Evolutionary conservation across 2,888 invertebrate species (phyloP), one percentile per base, ranked within the genome.

Genomic region (Suillia variegata): DNA sequence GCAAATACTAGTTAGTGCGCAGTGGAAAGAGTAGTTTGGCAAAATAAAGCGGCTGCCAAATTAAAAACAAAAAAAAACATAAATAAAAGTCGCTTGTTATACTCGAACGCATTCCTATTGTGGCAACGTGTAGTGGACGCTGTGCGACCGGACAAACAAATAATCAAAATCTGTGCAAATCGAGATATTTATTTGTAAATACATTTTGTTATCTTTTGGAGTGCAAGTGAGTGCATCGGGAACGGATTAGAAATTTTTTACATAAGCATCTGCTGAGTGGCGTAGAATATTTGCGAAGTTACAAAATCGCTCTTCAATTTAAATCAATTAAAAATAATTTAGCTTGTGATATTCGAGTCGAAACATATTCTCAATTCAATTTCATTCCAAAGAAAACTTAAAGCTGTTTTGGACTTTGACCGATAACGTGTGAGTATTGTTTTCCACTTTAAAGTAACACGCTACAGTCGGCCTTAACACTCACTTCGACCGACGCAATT

Each of bases 351-450:
- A 4, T 4, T 13, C 15, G 12, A n/a, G n/a, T 38, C 4, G 38
- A 38, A n/a, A n/a, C n/a, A n/a, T n/a, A n/a, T n/a, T n/a, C n/a
- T n/a, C n/a, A n/a, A n/a, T n/a, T n/a, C n/a, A n/a, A n/a, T n/a
- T n/a, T n/a, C n/a, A n/a, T n/a, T n/a, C n/a, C n/a, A n/a, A n/a
- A n/a, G n/a, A n/a, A n/a, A n/a, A n/a, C n/a, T n/a, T n/a, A n/a
- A n/a, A 18, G 20, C 13, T 18, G 18, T 13, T 13, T 4, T 13
- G 20, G 15, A 73, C 72, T 73, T 73, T 73, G 73, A 58, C 68
- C 73, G 72, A 73, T 73, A 73, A 73, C 38, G n/a, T 10, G 6
- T 4, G 38, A 13, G n/a, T 5, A 4, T 38, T 8, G n/a, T 10
- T 10, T 38, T 38, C n/a, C n/a, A n/a, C n/a, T n/a, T n/a, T n/a